Evolutionary conservation across 2,797 vertebrate genomes (phyloP), one percentile per base, ranked within the genome.

Genomic region (Centropyge bicolor): DNA sequence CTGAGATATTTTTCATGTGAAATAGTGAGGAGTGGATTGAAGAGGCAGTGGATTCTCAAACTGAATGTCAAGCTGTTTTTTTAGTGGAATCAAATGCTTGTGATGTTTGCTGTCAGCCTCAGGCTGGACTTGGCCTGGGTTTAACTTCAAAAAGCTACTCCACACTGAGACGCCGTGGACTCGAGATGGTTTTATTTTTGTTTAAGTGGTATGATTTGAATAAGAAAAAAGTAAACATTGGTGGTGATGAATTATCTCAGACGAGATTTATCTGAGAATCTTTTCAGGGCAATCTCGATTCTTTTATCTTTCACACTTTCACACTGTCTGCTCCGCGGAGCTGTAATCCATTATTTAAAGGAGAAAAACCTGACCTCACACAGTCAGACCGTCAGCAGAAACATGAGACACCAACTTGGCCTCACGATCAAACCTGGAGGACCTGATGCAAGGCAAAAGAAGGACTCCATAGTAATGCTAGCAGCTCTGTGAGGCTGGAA

Each of bases 61-160:
- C 74, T 51, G 59, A 73, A 68, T 69, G 66, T 73, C 72, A 56
- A 65, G 19, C 31, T 60, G 31, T 1, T 70, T 38, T 36, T 46
- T 2, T 57, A 27, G 12, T 19, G 6, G 51, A 76, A 38, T 80
- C 22, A 57, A 17, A 56, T 59, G 52, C 54, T 20, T 69, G 63
- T 76, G 82, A 79, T 71, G 55, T 80, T 22, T 52, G 40, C 67
- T 19, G 41, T 54, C 35, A 27, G 85, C 83, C 78, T 81, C 61
- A 3, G 56, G 85, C 74, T 54, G 67, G 38, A 81, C 74, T 52
- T 63, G 76, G 61, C 61, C 78, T 4, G 1, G 6, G 76, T 61
- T 35, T 74, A 60, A 73, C 68, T 73, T 84, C 63, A 73, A 55
- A 69, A 70, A 52, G 56, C 45, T 65, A 48, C 41, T 71, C 10